phyloP scores from a whole-genome alignment of 2,797 vertebrate genomes.

The Centroberyx gerrardi region DNA sequence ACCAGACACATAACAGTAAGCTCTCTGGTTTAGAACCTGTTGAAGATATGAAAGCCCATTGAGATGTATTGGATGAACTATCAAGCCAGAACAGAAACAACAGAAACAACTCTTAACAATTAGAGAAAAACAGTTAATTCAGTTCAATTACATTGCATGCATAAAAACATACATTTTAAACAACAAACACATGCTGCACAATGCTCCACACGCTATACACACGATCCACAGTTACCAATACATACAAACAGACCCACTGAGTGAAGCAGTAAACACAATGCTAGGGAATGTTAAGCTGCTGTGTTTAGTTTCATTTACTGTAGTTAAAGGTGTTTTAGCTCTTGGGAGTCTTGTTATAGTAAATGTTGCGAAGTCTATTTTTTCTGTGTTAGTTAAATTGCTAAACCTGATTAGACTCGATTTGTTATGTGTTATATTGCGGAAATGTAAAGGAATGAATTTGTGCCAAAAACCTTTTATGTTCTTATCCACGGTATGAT shows the following conservation, averaged over 20 bases:
- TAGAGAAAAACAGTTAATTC: constrained; percentile 12
- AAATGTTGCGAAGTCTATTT: constrained; percentile 21
- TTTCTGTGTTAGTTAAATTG: constrained; percentile 31
- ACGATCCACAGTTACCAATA: constrained; percentile 22
- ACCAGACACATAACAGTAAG: not conserved
- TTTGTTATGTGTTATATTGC: not conserved
- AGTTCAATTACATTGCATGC: constrained; percentile 48
- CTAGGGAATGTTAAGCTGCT: constrained; percentile 35
- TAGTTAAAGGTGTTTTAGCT: constrained; percentile 44
- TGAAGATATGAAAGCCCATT: not conserved
- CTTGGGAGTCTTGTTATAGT: constrained; percentile 32
- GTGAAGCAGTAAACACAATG: constrained; percentile 43
- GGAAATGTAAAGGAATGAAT: not conserved
- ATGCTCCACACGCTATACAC: constrained; percentile 34
- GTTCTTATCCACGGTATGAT: too few species aligned
- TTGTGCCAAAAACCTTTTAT: not conserved
- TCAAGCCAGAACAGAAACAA: not conserved
- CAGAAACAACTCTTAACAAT: constrained; percentile 14
- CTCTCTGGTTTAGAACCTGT: not conserved
- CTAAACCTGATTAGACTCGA: constrained; percentile 18
- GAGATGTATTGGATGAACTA: not conserved
- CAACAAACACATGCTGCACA: constrained; percentile 33
- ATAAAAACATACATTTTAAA: constrained; percentile 6
- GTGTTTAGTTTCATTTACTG: constrained; percentile 38
- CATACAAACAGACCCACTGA: constrained; percentile 41